A percentile compares a stretch with the other conserved stretches of the same genome.
These are phyloP conservation scores for Rhagonycha fulva DNA, from an alignment of 2,888 invertebrate species.

Conservation along the genomic window DNA sequence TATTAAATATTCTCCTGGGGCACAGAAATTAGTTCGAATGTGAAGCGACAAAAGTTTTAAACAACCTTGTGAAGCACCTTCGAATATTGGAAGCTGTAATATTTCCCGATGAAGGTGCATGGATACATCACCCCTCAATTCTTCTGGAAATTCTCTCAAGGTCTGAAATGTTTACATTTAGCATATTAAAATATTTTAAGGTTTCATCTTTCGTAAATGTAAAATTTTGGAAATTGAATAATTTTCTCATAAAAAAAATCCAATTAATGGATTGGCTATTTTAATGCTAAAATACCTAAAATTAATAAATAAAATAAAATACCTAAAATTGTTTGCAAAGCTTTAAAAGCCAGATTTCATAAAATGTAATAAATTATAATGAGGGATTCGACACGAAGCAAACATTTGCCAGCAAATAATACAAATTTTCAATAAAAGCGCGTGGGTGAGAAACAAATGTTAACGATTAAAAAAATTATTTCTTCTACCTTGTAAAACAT, in stretches of 20 bases:
- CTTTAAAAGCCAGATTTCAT: background rate
- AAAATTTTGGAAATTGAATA: background rate
- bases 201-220: background rate
- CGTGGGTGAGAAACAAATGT: background rate
- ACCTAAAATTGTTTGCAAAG: background rate
- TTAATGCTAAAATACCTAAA: background rate
- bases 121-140: slow-evolving; percentile 91
- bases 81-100: slow-evolving; percentile 91
- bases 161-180: slow-evolving; percentile 64
- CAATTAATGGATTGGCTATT: background rate
- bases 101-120: slow-evolving; percentile 95
- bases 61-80: slow-evolving; percentile 92
- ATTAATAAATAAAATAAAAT: too few species aligned
- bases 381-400: background rate
- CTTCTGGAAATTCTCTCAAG: slow-evolving; percentile 94
- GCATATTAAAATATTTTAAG: background rate
- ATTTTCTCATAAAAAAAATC: background rate
- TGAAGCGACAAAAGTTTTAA: slow-evolving; percentile 89
- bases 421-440: background rate
- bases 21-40: slow-evolving; percentile 93
- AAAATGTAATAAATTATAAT: background rate
- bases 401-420: background rate
- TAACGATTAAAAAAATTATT: background rate
- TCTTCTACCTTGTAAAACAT: background rate
- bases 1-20: slow-evolving; percentile 92